These are phyloP conservation scores for Acanthurus leucopareius DNA, from an alignment of 2,797 vertebrate genomes.

Conservation along the genomic window DNA sequence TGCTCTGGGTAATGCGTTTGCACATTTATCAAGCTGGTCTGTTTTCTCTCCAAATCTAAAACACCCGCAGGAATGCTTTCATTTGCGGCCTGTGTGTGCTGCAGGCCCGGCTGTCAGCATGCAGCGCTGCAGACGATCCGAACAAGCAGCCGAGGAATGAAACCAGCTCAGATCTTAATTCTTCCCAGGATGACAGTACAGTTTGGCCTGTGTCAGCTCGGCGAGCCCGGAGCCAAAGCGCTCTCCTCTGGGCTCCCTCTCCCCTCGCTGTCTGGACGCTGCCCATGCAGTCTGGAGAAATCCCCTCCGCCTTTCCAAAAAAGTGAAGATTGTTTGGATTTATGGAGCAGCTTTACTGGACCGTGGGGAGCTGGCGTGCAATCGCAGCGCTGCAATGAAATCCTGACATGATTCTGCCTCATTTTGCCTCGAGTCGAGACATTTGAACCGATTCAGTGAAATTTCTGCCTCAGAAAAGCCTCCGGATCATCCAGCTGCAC, in stretches of 20 bases:
- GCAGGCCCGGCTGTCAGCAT: conserved; percentile 25
- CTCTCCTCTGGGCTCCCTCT: not conserved
- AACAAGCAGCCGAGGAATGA: conserved; percentile 6
- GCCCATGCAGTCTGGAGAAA: conserved; percentile 13
- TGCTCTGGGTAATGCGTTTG: not conserved
- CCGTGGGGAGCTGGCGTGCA: conserved; percentile 39
- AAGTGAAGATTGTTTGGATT: conserved; percentile 45
- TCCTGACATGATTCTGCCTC: conserved; percentile 61
- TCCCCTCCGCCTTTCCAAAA: conserved; percentile 7
- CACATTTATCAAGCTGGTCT: conserved; percentile 18
- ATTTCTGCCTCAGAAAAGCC: not conserved
- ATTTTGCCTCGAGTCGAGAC: conserved; percentile 34
- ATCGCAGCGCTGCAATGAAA: conserved; percentile 50
- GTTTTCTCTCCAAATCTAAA: conserved; percentile 18
- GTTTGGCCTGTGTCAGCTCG: conserved; percentile 16
- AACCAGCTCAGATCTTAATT: not conserved
- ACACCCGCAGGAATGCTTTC: conserved; percentile 35
- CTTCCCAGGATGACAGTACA: conserved; percentile 13
- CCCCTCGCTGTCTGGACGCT: conserved; percentile 17
- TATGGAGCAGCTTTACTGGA: conserved; percentile 47
- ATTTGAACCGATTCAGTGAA: conserved; percentile 1
- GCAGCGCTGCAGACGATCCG: not conserved
- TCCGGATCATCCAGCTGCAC: conserved; percentile 4
- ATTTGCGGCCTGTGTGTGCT: not conserved
- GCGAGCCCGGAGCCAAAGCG: not conserved